Conservation (phyloP, 2,113 vertebrate genomes). For the Panthera tigris region DNA sequence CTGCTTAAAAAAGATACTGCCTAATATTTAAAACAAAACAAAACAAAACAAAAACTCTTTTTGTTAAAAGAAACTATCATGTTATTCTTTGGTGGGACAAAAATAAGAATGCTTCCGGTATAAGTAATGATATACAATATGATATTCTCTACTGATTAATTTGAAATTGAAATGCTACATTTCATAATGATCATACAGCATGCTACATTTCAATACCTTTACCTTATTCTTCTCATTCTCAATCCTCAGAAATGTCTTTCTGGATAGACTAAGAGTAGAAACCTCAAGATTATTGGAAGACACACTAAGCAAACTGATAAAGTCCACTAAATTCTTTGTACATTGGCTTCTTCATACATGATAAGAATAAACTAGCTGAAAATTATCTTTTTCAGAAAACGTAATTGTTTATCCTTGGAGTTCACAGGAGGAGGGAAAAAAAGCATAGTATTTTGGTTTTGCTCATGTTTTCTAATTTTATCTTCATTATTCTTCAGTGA, state of each 20-base stretch:
- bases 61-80: neutral
- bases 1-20: neutral
- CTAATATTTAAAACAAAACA: neutral
- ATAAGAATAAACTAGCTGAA: neutral
- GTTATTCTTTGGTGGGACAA: neutral
- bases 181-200: neutral
- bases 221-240: neutral
- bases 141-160: neutral
- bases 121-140: neutral
- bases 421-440: neutral
- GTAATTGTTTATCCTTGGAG: neutral
- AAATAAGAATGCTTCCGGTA: neutral
- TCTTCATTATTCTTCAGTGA: conserved; percentile 19
- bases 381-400: neutral
- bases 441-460: neutral
- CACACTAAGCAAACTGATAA: neutral
- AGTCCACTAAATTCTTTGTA: neutral
- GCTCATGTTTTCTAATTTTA: conserved; percentile 30
- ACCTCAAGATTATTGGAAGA: neutral
- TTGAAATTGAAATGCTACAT: conserved; percentile 24
- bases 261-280: neutral
- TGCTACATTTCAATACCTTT: neutral
- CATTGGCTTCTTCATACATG: neutral
- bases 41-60: neutral
- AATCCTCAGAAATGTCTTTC: neutral